Evolutionary conservation across 2,797 vertebrate genomes (phyloP).

Genomic region (Tadarida brasiliensis): DNA sequence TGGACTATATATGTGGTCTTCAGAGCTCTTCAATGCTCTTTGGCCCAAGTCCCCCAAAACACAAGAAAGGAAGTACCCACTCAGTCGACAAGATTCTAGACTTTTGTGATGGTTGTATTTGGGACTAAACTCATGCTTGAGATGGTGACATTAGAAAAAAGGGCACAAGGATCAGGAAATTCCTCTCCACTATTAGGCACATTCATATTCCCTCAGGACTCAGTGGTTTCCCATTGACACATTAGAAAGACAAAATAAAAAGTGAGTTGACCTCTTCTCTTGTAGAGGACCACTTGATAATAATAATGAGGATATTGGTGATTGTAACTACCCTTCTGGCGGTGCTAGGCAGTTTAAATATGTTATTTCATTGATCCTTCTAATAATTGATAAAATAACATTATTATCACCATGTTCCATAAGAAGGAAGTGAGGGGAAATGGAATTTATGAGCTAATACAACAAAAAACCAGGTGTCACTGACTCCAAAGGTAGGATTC

Average conservation of each 20-base stretch:
- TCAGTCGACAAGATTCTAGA: neutral
- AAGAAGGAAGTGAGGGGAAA: neutral
- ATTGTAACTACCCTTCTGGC: neutral
- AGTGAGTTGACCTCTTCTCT: conserved; percentile 33
- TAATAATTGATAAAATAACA: neutral
- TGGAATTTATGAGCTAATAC: neutral
- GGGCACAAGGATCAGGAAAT: neutral
- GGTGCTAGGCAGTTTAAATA: neutral
- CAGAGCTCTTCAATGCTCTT: neutral
- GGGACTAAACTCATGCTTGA: neutral
- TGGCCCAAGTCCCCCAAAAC: neutral
- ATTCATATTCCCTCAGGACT: neutral
- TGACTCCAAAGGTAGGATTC: neutral
- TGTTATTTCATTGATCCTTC: conserved; percentile 29
- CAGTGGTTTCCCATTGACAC: neutral
- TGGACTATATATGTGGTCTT: neutral
- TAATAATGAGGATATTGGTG: neutral
- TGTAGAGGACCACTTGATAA: neutral
- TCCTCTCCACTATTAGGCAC: neutral
- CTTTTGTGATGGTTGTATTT: neutral
- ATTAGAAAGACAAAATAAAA: neutral
- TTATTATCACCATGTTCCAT: neutral
- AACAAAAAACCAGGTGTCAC: neutral
- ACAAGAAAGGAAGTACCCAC: neutral
- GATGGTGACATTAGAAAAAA: neutral